phyloP scores from a whole-genome alignment of 1,140 invertebrate species.

The Tetramorium simillimum region DNA sequence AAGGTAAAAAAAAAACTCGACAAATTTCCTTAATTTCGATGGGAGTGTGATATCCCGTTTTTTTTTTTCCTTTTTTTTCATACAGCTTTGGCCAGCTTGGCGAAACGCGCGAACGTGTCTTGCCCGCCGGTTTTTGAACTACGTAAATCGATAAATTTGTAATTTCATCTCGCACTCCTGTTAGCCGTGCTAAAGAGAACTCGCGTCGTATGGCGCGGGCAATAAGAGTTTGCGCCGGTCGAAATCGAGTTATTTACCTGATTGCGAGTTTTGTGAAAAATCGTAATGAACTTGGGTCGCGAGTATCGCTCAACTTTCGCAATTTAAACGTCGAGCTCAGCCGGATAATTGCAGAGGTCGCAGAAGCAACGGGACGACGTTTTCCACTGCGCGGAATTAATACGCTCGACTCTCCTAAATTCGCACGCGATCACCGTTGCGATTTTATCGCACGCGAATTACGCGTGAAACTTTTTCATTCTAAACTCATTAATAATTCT shows the following conservation, averaged over 20 bases:
- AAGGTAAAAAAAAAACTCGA: not conserved
- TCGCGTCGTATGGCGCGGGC: conserved; percentile 47
- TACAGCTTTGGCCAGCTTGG: conserved; percentile 9
- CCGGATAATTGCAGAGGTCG: conserved; percentile 55
- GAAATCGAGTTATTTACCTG: conserved; percentile 61
- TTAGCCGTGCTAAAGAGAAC: conserved; percentile 48
- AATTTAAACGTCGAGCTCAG: conserved; percentile 49
- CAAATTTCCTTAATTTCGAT: conserved; percentile 26
- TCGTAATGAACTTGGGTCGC: conserved; percentile 58
- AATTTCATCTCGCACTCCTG: conserved; percentile 52
- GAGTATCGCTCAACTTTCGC: conserved; percentile 56
- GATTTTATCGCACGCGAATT: conserved; percentile 45
- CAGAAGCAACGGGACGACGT: conserved; percentile 8
- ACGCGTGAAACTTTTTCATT: not conserved
- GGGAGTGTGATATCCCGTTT: not conserved
- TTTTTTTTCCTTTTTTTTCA: not conserved
- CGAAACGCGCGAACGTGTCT: conserved; percentile 26
- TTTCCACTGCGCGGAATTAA: conserved; percentile 38
- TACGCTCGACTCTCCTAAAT: conserved; percentile 29
- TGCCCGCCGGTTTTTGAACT: conserved; percentile 36
- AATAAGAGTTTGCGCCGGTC: conserved; percentile 54
- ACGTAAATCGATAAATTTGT: conserved; percentile 59
- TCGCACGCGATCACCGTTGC: conserved; percentile 14
- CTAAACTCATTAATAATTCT: not conserved
- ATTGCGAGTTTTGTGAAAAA: conserved; percentile 63